These are phyloP conservation scores for Pelodiscus sinensis DNA, from an alignment of 2,113 vertebrate genomes.

Conservation along the genomic window DNA sequence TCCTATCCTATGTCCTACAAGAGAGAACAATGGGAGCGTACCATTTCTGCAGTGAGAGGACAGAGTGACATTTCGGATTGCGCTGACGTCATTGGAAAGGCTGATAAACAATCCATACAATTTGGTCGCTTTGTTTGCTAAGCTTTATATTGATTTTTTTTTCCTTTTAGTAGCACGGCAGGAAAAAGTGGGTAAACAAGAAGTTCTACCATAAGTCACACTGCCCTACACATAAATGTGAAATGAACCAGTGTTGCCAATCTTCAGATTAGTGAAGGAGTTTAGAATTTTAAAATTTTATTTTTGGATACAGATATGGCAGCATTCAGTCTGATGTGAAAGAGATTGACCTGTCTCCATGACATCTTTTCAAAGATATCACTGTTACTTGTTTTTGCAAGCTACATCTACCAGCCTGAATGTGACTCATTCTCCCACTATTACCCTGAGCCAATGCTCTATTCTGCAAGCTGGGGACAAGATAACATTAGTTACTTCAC, in stretches of 20 bases:
- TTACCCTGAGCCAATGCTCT: not conserved
- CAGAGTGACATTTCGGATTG: not conserved
- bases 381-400: not conserved
- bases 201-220: not conserved
- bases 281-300: not conserved
- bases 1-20: not conserved
- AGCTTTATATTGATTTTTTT: not conserved
- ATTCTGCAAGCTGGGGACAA: constrained; percentile 40
- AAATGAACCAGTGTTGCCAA: not conserved
- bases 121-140: not conserved
- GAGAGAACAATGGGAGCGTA: not conserved
- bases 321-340: not conserved
- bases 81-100: not conserved
- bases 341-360: not conserved
- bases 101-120: constrained; percentile 30
- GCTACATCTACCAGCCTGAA: not conserved
- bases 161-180: not conserved
- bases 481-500: constrained; percentile 32
- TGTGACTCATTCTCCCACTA: not conserved
- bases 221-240: not conserved
- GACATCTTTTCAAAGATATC: not conserved
- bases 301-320: not conserved
- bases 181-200: accelerated
- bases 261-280: not conserved
- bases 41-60: not conserved